Conservation (phyloP, 2,888 invertebrate genomes). For the Lepidochitona cinerea region DNA sequence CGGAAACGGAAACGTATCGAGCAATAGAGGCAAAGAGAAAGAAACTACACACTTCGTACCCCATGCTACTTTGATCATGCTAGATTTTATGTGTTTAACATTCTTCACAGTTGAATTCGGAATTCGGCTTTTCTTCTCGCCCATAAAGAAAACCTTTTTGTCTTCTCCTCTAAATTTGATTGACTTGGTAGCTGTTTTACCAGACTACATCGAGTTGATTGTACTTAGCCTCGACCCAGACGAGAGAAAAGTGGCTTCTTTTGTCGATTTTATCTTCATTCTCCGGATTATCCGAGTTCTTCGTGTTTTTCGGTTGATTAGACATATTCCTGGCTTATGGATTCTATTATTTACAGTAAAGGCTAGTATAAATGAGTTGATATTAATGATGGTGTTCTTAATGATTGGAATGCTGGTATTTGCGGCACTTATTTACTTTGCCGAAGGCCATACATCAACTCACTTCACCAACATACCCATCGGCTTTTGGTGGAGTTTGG, state of each 20-base stretch:
- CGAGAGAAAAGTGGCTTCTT: constrained; percentile 42
- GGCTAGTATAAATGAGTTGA: constrained; percentile 66
- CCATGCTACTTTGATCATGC: constrained; percentile 56
- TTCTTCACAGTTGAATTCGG: constrained; percentile 65
- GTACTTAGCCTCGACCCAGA: constrained; percentile 50
- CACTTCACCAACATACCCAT: constrained; percentile 65
- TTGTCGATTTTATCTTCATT: constrained; percentile 63
- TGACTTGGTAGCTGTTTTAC: constrained; percentile 61
- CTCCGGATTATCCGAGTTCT: constrained; percentile 62
- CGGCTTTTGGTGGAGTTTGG: constrained; percentile 67
- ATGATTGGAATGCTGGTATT: constrained; percentile 68
- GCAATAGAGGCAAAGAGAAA: constrained; percentile 12
- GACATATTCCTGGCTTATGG: constrained; percentile 65
- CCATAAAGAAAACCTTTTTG: constrained; percentile 57
- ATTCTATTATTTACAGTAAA: constrained; percentile 66
- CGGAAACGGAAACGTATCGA: background rate
- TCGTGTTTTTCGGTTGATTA: constrained; percentile 62
- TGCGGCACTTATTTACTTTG: constrained; percentile 65
- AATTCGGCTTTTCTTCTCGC: constrained; percentile 58
- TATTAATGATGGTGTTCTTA: constrained; percentile 66
- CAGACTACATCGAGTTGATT: constrained; percentile 61
- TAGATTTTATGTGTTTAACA: constrained; percentile 59
- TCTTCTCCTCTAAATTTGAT: constrained; percentile 62
- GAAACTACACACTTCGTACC: constrained; percentile 30
- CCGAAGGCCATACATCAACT: constrained; percentile 46